Evolutionary conservation across 2,888 invertebrate genomes (phyloP).

Genomic region (Imbricaverruca yamaguchii): DNA sequence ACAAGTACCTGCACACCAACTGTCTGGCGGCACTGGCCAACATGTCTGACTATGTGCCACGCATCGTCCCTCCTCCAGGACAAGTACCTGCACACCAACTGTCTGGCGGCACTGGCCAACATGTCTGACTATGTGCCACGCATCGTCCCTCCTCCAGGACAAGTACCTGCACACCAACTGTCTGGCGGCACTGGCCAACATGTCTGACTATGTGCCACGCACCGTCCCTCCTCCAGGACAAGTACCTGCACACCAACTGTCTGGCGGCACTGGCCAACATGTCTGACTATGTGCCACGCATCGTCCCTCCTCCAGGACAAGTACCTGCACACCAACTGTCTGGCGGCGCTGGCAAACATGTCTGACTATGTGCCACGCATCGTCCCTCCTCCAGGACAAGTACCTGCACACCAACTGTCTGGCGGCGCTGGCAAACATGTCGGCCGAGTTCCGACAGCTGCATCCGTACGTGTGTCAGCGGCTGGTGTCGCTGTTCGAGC

Average conservation of each 20-base stretch:
- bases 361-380: no score
- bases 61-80: no score
- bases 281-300: no score
- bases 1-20: constrained; percentile 96
- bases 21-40: constrained; percentile 96
- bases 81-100: constrained; percentile 97
- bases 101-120: constrained; percentile 94
- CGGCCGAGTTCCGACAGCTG: constrained; percentile 76
- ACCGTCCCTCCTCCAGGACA: no score
- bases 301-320: constrained; percentile 64
- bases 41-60: no score
- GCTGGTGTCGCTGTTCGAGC: constrained; percentile 82
- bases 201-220: no score
- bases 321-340: constrained; percentile 95
- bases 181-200: constrained; percentile 94
- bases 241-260: constrained; percentile 97
- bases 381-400: constrained; percentile 59
- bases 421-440: constrained; percentile 98
- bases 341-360: constrained; percentile 98
- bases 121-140: no score
- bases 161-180: constrained; percentile 98
- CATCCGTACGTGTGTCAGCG: constrained; percentile 95
- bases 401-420: constrained; percentile 97
- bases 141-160: no score
- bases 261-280: constrained; percentile 96